Conservation (phyloP, 2,797 vertebrate genomes). For the Pteropus rufus region DNA sequence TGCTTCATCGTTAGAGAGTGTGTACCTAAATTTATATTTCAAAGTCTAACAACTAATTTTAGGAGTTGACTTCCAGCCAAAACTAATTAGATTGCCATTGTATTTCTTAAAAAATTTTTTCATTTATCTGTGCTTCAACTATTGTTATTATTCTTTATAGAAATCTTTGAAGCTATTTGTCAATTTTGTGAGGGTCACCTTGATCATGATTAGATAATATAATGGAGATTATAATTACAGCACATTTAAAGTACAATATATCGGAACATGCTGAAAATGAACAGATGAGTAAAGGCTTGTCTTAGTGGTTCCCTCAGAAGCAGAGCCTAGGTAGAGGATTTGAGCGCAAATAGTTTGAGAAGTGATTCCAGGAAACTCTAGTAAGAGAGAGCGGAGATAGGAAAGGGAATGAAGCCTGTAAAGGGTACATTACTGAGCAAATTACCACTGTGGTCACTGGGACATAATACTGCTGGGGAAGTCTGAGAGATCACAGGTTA, state of each 20-base stretch:
- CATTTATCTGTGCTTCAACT: constrained; percentile 8
- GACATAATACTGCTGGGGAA: neutral
- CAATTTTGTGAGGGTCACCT: neutral
- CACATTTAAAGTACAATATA: neutral
- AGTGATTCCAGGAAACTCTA: neutral
- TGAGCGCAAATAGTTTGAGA: neutral
- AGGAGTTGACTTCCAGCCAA: neutral
- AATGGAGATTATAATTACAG: neutral
- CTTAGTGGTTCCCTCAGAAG: neutral
- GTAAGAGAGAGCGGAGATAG: neutral
- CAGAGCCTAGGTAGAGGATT: neutral
- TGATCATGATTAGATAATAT: neutral
- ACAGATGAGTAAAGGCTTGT: neutral
- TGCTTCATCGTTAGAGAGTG: neutral
- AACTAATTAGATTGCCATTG: neutral
- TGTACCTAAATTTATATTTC: neutral
- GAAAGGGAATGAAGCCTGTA: neutral
- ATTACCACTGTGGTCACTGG: neutral
- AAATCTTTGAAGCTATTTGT: neutral
- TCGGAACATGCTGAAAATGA: neutral
- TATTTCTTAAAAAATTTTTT: constrained; percentile 24
- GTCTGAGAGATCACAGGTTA: neutral
- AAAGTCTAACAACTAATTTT: neutral
- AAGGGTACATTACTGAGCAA: neutral
- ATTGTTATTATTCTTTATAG: neutral